Evolutionary conservation across 2,888 invertebrate genomes (phyloP).

Genomic region (Polylopha cassiicola): DNA sequence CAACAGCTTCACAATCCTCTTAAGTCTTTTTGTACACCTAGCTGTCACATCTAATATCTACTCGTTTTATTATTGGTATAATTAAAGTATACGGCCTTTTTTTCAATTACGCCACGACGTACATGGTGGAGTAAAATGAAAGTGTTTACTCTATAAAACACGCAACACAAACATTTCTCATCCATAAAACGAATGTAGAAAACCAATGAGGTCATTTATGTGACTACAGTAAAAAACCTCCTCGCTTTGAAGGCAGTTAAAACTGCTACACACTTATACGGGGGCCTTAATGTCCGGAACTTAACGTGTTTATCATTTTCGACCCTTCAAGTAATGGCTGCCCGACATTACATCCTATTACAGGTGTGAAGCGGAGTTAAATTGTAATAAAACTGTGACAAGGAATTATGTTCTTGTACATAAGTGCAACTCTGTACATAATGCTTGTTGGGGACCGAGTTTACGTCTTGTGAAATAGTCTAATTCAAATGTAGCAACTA

Average conservation of each 20-base stretch:
- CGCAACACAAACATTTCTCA: slow-evolving; percentile 9
- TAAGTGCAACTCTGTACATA: slow-evolving; percentile 22
- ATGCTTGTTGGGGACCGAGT: slow-evolving; percentile 19
- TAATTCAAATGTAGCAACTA: too few species aligned
- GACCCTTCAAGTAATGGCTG: slow-evolving; percentile 24
- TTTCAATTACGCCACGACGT: too few species aligned
- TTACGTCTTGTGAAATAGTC: too few species aligned
- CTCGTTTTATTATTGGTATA: too few species aligned
- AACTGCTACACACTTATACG: slow-evolving; percentile 15
- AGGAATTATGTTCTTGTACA: slow-evolving; percentile 22
- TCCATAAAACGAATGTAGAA: slow-evolving; percentile 10
- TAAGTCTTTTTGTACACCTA: too few species aligned
- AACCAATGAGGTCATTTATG: slow-evolving; percentile 20
- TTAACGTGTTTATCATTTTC: slow-evolving; percentile 25
- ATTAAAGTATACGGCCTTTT: too few species aligned
- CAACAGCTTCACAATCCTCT: too few species aligned
- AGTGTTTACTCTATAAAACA: neutral
- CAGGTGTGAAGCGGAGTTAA: slow-evolving; percentile 28
- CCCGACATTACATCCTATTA: slow-evolving; percentile 24
- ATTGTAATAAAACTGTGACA: slow-evolving; percentile 28
- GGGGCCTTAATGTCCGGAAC: slow-evolving; percentile 16
- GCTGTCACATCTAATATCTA: too few species aligned
- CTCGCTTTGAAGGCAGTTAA: slow-evolving; percentile 12
- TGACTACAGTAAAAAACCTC: slow-evolving; percentile 16
- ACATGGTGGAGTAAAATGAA: too few species aligned